Conservation (phyloP, 2,797 vertebrate species). For the Cynopterus sphinx region DNA sequence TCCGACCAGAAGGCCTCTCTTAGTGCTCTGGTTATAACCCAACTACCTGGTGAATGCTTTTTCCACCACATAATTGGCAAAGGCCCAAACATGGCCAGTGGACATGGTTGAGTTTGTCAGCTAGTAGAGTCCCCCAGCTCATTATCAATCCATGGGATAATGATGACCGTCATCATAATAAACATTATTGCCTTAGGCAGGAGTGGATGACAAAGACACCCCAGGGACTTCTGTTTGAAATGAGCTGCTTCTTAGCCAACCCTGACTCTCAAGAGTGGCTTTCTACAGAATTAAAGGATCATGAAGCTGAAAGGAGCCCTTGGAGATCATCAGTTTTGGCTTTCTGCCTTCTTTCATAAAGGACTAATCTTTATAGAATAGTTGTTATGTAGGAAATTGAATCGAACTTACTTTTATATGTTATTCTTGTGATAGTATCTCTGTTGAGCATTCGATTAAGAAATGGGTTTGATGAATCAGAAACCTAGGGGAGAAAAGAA, state of each 20-base stretch:
- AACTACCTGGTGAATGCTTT: background rate
- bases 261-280: background rate
- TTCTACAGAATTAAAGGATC: slow-evolving; percentile 33
- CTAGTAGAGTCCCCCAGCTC: slow-evolving; percentile 7
- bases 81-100: background rate
- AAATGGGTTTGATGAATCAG: slow-evolving; percentile 97
- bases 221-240: background rate
- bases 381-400: slow-evolving; percentile 15
- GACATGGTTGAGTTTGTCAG: background rate
- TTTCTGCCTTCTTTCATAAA: slow-evolving; percentile 47
- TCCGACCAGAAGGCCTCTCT: background rate
- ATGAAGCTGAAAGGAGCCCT: slow-evolving; percentile 14
- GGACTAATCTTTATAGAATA: slow-evolving; percentile 43
- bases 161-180: slow-evolving; percentile 32
- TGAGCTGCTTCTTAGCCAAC: slow-evolving; percentile 15
- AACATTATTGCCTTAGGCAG: slow-evolving; percentile 46
- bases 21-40: background rate
- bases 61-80: background rate
- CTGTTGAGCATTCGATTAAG: slow-evolving; percentile 99
- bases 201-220: slow-evolving; percentile 26
- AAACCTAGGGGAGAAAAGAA: slow-evolving; percentile 88
- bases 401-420: slow-evolving; percentile 97
- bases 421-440: slow-evolving; percentile 99
- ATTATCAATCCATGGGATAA: slow-evolving; percentile 31
- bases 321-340: slow-evolving; percentile 2